These are phyloP conservation scores for Emys orbicularis DNA, from an alignment of 2,797 vertebrate species.

Conservation along the genomic window DNA sequence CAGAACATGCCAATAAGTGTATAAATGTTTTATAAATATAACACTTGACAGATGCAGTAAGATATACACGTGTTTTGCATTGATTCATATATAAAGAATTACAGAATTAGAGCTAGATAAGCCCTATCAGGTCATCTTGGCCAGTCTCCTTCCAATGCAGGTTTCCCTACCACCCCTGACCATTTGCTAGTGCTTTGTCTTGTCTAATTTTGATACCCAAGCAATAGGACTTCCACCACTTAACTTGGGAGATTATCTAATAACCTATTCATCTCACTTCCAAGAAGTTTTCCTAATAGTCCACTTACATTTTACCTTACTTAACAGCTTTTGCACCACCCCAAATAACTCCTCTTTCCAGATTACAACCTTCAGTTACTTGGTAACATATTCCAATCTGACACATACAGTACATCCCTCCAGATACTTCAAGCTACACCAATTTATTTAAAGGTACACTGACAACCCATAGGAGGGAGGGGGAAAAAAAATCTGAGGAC, in stretches of 20 bases:
- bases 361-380: not conserved
- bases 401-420: not conserved
- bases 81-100: not conserved
- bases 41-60: not conserved
- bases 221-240: not conserved
- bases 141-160: not conserved
- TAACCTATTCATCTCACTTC: not conserved
- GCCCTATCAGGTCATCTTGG: not conserved
- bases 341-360: not conserved
- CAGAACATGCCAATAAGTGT: constrained; percentile 8
- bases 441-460: not conserved
- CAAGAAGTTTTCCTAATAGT: not conserved
- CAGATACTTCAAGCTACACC: not conserved
- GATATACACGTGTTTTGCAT: not conserved
- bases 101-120: not conserved
- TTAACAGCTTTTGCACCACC: not conserved
- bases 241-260: not conserved
- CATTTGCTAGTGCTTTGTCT: not conserved
- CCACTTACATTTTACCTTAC: not conserved
- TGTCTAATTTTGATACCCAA: not conserved
- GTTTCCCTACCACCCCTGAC: not conserved
- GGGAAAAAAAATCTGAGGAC: not conserved
- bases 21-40: constrained; percentile 10
- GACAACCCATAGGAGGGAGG: not conserved
- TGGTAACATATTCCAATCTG: not conserved